Conservation (phyloP, 2,888 invertebrate species). For the Habrosyne pyritoides region DNA sequence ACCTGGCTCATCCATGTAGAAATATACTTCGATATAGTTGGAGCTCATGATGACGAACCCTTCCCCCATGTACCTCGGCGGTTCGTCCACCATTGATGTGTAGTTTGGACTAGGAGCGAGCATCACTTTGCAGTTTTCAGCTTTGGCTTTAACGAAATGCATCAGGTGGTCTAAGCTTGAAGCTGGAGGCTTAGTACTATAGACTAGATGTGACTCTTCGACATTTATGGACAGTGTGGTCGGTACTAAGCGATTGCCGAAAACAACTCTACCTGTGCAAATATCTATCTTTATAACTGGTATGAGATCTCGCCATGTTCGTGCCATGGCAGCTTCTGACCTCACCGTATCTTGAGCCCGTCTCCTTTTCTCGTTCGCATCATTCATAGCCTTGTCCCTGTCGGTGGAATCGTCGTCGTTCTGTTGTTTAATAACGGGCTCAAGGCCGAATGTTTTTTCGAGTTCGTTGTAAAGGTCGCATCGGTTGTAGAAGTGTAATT, state of each 20-base stretch:
- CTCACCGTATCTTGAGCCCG: conserved; percentile 80
- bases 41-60: conserved; percentile 98
- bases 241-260: conserved; percentile 97
- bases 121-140: conserved; percentile 97
- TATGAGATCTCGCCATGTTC: conserved; percentile 97
- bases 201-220: conserved; percentile 97
- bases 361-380: conserved; percentile 84
- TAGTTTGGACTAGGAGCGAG: conserved; percentile 98
- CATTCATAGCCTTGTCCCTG: conserved; percentile 84
- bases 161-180: conserved; percentile 96
- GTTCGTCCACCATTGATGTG: conserved; percentile 95
- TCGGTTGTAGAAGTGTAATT: conserved; percentile 97
- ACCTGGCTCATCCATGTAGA: conserved; percentile 98
- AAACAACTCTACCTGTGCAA: conserved; percentile 94
- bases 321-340: conserved; percentile 92
- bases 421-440: conserved; percentile 89
- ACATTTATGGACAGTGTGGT: conserved; percentile 96
- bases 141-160: conserved; percentile 97
- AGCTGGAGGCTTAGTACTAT: conserved; percentile 97
- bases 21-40: conserved; percentile 96
- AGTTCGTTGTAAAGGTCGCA: conserved; percentile 93
- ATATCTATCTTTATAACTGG: conserved; percentile 98
- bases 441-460: conserved; percentile 94
- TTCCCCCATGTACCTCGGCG: conserved; percentile 98
- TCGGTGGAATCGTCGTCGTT: conserved; percentile 81